Conservation (phyloP, 2,888 invertebrate species). For the Thereva nobilitata region DNA sequence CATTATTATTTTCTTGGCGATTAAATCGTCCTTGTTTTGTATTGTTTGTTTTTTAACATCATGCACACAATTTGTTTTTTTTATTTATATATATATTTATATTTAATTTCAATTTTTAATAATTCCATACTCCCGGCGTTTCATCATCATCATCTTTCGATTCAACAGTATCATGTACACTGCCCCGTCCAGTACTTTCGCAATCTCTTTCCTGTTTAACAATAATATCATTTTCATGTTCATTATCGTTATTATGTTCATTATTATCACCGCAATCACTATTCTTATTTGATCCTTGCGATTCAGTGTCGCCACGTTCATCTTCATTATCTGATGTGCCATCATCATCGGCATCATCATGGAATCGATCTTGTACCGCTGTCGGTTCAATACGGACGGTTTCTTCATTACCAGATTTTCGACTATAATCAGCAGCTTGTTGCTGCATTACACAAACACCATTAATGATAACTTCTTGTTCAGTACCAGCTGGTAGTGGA, state of each 20-base stretch:
- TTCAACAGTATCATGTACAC: slow-evolving; percentile 11
- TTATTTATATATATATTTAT: too few relatives aligned
- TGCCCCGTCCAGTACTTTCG: slow-evolving; percentile 18
- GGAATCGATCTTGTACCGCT: slow-evolving; percentile 68
- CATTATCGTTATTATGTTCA: slow-evolving; percentile 30
- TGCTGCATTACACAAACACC: slow-evolving; percentile 91
- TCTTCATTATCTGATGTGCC: slow-evolving; percentile 43
- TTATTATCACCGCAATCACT: slow-evolving; percentile 30
- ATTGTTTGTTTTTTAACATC: slow-evolving; percentile 14
- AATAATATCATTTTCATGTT: slow-evolving; percentile 9
- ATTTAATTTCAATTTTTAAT: slow-evolving; percentile 20
- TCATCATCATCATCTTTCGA: slow-evolving; percentile 37
- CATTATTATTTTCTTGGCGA: slow-evolving; percentile 12
- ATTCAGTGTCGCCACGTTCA: slow-evolving; percentile 38
- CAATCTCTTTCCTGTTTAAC: slow-evolving; percentile 23
- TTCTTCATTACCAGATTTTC: slow-evolving; percentile 52
- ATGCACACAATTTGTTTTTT: slow-evolving; percentile 11
- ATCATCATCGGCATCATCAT: slow-evolving; percentile 56
- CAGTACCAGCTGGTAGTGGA: slow-evolving; percentile 34
- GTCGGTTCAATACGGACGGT: slow-evolving; percentile 71
- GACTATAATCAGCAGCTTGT: slow-evolving; percentile 71
- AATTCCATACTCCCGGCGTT: slow-evolving; percentile 36
- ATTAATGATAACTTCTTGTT: slow-evolving; percentile 85
- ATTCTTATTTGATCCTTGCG: slow-evolving; percentile 36
- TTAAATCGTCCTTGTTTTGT: slow-evolving; percentile 31